Base-by-base conservation (phyloP, 2,113 vertebrate genomes). In the Seriola rivoliana region DNA sequence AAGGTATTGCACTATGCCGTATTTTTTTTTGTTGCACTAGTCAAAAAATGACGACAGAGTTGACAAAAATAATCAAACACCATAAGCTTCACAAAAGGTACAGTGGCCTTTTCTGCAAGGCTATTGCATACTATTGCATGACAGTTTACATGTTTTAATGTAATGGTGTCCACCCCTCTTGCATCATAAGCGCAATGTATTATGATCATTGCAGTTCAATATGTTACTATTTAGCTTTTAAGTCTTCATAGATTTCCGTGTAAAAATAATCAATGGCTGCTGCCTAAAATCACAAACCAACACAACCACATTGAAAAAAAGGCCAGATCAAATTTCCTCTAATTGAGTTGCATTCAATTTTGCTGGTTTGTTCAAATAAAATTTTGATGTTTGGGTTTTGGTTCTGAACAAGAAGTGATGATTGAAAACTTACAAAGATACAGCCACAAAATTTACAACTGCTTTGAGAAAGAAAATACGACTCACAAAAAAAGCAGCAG, bases 81-180 rank as follows among this genome's bases (percentile, higher is more conserved):
- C 8, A 11, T 16, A 4, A n/a, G 23, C 11, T 57, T 44, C 36
- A 59, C 46, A 54, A 54, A 29, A 36, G 25, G 21, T 57, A 50
- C 6, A 34, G 32, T 3, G 54, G 62, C 17, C 71, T 67, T 76
- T 50, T 64, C 38, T 72, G 63, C 38, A 5, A 46, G 29, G 16
- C 38, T 3, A 25, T 70, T 68, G 72, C 72, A 70, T 46, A 69
- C n/a, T 36, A 72, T 69, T 54, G 34, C 62, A 42, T 57, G 52
- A 42, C n/a, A 60, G 44, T 69, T 78, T 60, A 75, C 36, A 80
- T 13, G 62, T 29, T 12, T n/a, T 65, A 13, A 65, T 54, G 75
- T 69, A 44, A 52, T 50, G 25, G 34, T 29, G 21, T 71, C 64
- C 11, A 34, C 10, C 12, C 57, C 9, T 42, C 68, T 71, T 71